phyloP scores from a whole-genome alignment of 2,888 invertebrate species.

The Eustalomyia histrio region DNA sequence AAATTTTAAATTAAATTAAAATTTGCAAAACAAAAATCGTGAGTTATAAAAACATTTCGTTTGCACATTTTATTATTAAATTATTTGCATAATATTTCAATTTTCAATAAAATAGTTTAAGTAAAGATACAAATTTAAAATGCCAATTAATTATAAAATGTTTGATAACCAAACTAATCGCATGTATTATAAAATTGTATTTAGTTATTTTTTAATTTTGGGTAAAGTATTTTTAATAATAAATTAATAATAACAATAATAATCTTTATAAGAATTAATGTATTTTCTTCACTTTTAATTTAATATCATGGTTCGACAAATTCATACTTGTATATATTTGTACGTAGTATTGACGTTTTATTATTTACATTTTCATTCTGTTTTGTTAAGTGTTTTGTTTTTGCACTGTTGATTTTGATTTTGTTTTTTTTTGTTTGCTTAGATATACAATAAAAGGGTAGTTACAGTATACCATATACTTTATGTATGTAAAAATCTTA shows the following conservation, averaged over 20 bases:
- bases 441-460: neutral
- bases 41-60: neutral
- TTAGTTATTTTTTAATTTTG: constrained; percentile 21
- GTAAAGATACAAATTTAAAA: neutral
- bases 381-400: neutral
- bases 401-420: neutral
- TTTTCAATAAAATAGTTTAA: neutral
- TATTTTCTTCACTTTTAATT: neutral
- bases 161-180: constrained; percentile 9
- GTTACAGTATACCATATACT: neutral
- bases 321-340: neutral
- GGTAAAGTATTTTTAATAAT: constrained; percentile 27
- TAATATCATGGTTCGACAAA: neutral
- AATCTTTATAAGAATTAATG: neutral
- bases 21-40: neutral
- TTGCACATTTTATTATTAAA: neutral
- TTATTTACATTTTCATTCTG: constrained; percentile 1
- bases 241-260: neutral
- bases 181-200: constrained; percentile 13
- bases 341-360: neutral
- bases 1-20: constrained; percentile 7
- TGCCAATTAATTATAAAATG: neutral
- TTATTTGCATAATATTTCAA: neutral
- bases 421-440: too few relatives aligned
- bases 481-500: too few relatives aligned